Base-by-base conservation (phyloP, 2,888 invertebrate genomes). In the Drosophila neotestacea region DNA sequence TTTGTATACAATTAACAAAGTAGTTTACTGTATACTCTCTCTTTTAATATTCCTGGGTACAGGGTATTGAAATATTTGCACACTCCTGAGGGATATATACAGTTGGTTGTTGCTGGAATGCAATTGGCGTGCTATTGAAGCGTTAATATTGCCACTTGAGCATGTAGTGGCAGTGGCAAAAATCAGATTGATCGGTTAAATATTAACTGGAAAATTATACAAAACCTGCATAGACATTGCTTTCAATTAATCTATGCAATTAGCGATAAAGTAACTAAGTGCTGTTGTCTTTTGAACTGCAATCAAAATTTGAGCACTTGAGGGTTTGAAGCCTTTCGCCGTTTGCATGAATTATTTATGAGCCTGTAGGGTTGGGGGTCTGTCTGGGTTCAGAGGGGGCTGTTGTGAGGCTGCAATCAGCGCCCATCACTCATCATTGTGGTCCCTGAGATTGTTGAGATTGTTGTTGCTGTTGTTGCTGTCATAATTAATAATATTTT, bases 401-500 rank as follows among this genome's bases (percentile, higher is more conserved):
- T 16, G 22, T 34, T 46, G 27, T 39, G 41, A 10, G 47, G 32
- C 62, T 68, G 77, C 86, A 83, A 83, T 88, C 75, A 86, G 59
- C 68, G 81, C 58, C 84, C 88, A 83, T 88, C 84, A 80, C 48
- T 88, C 88, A 88, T 48, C 56, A 44, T 77, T 77, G 80, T 68
- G 75, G 41, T 63, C 47, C 36, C 39, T 62, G 74, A 51, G 50
- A 46, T 69, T 65, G 69, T 52, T 46, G 47, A 52, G 47, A 54
- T 63, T 62, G 54, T 28, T 52, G 36, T n/a, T 13, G 34, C n/a
- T 50, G 47, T n/a, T 62, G 55, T n/a, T 64, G 65, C 89, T 85
- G 89, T 89, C 88, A 87, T 85, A 85, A 89, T 85, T 85, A 87
- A 89, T 85, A 88, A 83, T 85, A 89, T 88, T 89, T 88, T 89